phyloP scores from a whole-genome alignment of 2,888 invertebrate genomes.

The Drosophila helvetica region DNA sequence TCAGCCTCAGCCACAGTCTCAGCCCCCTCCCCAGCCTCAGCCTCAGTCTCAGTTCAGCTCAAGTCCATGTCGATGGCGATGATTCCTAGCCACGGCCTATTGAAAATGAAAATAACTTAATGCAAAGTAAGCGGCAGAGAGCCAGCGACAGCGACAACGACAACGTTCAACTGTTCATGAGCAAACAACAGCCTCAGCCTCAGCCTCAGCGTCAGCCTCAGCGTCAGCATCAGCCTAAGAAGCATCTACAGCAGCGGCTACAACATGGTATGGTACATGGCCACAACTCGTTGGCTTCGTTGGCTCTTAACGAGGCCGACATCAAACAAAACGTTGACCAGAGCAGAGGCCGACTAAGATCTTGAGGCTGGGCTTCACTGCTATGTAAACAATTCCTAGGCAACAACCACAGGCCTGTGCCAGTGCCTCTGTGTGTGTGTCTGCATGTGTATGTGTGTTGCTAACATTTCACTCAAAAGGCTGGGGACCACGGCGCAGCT shows the following conservation, averaged over 20 bases:
- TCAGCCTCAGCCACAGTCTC: slow-evolving; percentile 11
- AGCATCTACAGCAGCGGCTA: slow-evolving; percentile 33
- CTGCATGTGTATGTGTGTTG: slow-evolving; percentile 42
- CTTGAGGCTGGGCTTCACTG: slow-evolving; percentile 54
- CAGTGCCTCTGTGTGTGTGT: slow-evolving; percentile 30
- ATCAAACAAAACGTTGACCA: slow-evolving; percentile 78
- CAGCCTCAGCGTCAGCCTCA: slow-evolving; percentile 13
- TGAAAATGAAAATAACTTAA: slow-evolving; percentile 79
- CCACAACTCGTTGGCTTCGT: slow-evolving; percentile 80
- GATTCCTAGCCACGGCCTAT: slow-evolving; percentile 68
- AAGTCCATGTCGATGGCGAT: slow-evolving; percentile 2
- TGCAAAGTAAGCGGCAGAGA: slow-evolving; percentile 73
- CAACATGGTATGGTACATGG: slow-evolving; percentile 60
- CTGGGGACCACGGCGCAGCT: slow-evolving; percentile 49
- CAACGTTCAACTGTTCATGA: slow-evolving; percentile 73
- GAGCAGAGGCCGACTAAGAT: slow-evolving; percentile 50
- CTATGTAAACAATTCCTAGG: slow-evolving; percentile 78
- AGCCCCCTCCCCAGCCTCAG: no score
- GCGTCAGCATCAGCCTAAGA: slow-evolving; percentile 6
- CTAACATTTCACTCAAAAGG: slow-evolving; percentile 78
- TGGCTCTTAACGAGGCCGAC: slow-evolving; percentile 82
- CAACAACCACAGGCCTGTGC: slow-evolving; percentile 45
- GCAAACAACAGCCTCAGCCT: slow-evolving; percentile 59
- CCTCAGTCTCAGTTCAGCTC: slow-evolving; percentile 5
- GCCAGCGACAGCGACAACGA: slow-evolving; percentile 24